A percentile compares a stretch with the other conserved stretches of the same genome.
Conservation (phyloP, 2,113 vertebrate genomes). For the Hippocampus barbouri region DNA sequence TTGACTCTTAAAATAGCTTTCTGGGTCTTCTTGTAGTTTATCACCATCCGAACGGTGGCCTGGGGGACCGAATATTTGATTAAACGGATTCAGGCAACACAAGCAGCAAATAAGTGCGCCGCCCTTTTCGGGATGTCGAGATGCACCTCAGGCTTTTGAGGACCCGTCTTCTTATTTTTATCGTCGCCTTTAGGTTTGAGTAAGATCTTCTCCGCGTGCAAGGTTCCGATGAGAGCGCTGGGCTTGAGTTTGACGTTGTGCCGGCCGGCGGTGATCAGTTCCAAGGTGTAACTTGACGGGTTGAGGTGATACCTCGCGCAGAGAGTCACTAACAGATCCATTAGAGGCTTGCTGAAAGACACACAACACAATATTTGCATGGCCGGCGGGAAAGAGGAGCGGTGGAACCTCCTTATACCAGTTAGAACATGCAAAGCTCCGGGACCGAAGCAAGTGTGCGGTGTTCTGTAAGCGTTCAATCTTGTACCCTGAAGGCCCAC, state of each 20-base stretch:
- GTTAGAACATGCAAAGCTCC: not conserved
- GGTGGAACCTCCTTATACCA: not conserved
- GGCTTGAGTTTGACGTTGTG: conserved; percentile 89
- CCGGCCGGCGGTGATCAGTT: conserved; percentile 83
- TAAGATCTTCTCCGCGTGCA: conserved; percentile 88
- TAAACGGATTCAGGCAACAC: not conserved
- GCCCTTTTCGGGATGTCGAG: not conserved
- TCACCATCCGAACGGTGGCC: conserved; percentile 93
- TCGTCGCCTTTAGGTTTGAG: conserved; percentile 87
- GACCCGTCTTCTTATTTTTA: conserved; percentile 80
- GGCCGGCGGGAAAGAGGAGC: not conserved
- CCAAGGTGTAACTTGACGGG: conserved; percentile 88
- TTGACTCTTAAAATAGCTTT: conserved; percentile 90
- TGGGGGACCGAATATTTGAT: conserved; percentile 42
- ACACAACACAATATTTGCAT: not conserved
- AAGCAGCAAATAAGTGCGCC: not conserved
- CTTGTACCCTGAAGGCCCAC: not conserved
- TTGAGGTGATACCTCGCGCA: conserved; percentile 94
- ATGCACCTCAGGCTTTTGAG: conserved; percentile 88
- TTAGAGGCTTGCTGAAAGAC: conserved; percentile 86
- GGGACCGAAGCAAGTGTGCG: not conserved
- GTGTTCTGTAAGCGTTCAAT: not conserved
- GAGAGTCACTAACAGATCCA: conserved; percentile 91
- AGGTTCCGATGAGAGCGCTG: conserved; percentile 84
- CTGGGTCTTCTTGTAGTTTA: conserved; percentile 94